Conservation (phyloP, 2,113 vertebrate species). For the Megalops atlanticus region DNA sequence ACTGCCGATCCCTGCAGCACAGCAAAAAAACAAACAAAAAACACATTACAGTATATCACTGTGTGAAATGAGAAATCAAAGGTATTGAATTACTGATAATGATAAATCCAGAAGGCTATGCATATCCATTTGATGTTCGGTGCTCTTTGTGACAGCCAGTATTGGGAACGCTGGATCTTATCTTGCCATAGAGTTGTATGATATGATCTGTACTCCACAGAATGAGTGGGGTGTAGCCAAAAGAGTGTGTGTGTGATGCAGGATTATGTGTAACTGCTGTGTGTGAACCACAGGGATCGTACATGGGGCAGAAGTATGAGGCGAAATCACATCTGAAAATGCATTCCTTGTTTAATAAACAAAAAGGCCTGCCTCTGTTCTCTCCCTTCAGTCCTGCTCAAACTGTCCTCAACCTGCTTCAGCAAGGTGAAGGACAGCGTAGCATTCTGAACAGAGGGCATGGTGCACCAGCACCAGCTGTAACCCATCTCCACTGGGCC, state of each 20-base stretch:
- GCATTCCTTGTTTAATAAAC: not conserved
- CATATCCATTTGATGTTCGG: not conserved
- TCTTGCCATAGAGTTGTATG: not conserved
- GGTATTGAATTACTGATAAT: too few relatives aligned
- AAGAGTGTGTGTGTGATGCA: not conserved
- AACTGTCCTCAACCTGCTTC: not conserved
- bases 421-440: not conserved
- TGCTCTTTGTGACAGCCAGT: not conserved
- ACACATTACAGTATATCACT: not conserved
- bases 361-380: not conserved
- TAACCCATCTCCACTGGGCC: not conserved
- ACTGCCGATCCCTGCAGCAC: constrained; percentile 88
- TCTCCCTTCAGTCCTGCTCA: not conserved
- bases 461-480: not conserved
- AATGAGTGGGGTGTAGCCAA: not conserved
- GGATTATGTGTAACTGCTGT: not conserved
- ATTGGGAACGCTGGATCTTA: not conserved
- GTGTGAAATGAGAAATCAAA: too few relatives aligned
- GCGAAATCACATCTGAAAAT: not conserved
- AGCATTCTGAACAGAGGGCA: not conserved
- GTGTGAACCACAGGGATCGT: not conserved
- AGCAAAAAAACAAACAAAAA: constrained; percentile 33
- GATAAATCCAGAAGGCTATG: not conserved
- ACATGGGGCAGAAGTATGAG: not conserved
- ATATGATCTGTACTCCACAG: not conserved